Percentiles rank a stretch among this genome's conserved stretches.
Conservation (phyloP, 2,888 invertebrate species). For the Torymus auratus region DNA sequence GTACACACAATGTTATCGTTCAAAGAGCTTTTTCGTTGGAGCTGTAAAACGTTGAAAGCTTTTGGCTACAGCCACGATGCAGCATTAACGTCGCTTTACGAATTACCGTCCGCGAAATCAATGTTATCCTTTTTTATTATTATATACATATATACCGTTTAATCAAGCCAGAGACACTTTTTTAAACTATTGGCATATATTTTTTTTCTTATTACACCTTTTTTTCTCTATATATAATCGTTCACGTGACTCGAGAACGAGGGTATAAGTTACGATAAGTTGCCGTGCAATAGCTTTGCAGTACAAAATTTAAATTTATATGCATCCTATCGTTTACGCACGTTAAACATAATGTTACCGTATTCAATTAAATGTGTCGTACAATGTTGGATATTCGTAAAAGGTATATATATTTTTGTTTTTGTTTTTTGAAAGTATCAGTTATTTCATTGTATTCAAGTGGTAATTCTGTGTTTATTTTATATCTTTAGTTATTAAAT, state of each 20-base stretch:
- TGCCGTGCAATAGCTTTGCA: conserved; percentile 62
- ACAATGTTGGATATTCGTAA: conserved; percentile 52
- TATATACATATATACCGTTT: conserved; percentile 10
- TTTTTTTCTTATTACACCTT: conserved; percentile 21
- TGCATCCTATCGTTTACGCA: conserved; percentile 59
- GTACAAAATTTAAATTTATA: conserved; percentile 41
- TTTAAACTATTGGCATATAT: conserved; percentile 25
- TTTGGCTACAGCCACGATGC: conserved; percentile 48
- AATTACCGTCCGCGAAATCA: conserved; percentile 33
- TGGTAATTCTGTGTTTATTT: conserved; percentile 49
- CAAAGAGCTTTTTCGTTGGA: conserved; percentile 57
- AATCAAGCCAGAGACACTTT: conserved; percentile 26
- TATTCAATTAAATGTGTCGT: conserved; percentile 53
- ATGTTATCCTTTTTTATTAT: conserved; percentile 28
- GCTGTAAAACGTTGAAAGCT: conserved; percentile 57
- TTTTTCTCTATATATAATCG: not conserved
- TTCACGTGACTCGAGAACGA: conserved; percentile 39
- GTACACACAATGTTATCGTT: conserved; percentile 48
- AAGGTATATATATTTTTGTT: conserved; percentile 18
- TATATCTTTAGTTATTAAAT: conserved; percentile 34
- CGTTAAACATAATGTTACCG: conserved; percentile 55
- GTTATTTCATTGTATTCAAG: conserved; percentile 39
- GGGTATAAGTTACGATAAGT: conserved; percentile 42
- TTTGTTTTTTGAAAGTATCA: conserved; percentile 33
- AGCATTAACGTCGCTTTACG: conserved; percentile 53